phyloP scores from a whole-genome alignment of 2,888 invertebrate species.

The Tromatobia lineatoria region DNA sequence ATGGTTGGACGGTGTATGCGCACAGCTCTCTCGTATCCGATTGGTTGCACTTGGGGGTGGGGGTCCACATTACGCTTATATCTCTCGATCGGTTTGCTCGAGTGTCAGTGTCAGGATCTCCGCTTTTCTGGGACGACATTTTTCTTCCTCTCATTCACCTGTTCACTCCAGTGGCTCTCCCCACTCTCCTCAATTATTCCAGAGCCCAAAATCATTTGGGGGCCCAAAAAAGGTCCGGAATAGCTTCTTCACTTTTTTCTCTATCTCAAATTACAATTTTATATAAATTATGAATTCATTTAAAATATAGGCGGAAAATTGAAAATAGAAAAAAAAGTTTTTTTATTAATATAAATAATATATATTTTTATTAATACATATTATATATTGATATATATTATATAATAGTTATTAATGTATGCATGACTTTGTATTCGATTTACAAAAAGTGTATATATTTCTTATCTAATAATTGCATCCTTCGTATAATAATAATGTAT shows the following conservation, averaged over 20 bases:
- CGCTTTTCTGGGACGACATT: slow-evolving; percentile 66
- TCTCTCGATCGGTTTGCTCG: slow-evolving; percentile 61
- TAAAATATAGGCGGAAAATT: neutral
- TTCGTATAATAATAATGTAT: too few species aligned
- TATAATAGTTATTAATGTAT: too few species aligned
- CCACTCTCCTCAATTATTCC: neutral
- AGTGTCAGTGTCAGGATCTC: slow-evolving; percentile 72
- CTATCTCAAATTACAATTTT: neutral
- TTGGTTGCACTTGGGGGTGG: slow-evolving; percentile 49
- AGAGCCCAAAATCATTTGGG: neutral
- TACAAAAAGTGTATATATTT: too few species aligned
- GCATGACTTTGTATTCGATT: too few species aligned
- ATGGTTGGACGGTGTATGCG: slow-evolving; percentile 29
- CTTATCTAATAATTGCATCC: too few species aligned
- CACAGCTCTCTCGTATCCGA: slow-evolving; percentile 43
- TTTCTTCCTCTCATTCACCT: slow-evolving; percentile 6
- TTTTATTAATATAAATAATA: too few species aligned
- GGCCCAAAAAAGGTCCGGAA: neutral
- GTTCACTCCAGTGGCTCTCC: neutral
- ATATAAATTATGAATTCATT: too few species aligned
- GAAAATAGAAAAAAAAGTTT: neutral
- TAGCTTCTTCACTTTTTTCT: neutral
- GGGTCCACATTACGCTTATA: slow-evolving; percentile 62
- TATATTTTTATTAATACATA: too few species aligned
- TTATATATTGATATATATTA: too few species aligned